Conservation (phyloP, 2,797 vertebrate genomes). For the Etheostoma perlongum region DNA sequence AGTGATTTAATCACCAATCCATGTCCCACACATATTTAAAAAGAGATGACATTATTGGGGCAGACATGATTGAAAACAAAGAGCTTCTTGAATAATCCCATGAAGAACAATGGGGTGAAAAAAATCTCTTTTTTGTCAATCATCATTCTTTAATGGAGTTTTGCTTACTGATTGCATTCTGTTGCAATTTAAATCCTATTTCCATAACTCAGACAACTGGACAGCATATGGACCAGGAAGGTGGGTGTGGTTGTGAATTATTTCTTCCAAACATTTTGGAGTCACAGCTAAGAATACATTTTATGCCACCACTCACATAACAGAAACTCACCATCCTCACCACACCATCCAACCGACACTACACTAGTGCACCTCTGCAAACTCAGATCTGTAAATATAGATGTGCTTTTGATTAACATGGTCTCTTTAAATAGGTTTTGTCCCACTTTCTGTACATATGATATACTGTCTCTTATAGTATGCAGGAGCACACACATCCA, state of each 20-base stretch:
- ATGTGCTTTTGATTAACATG: conserved; percentile 58
- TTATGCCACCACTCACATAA: conserved; percentile 21
- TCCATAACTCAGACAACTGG: conserved; percentile 19
- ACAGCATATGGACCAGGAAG: not conserved
- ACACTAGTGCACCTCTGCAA: conserved; percentile 20
- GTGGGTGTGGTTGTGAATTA: conserved; percentile 16
- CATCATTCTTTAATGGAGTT: conserved; percentile 44
- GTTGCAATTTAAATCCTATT: conserved; percentile 24
- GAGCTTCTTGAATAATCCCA: conserved; percentile 34
- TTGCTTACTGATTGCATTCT: conserved; percentile 23
- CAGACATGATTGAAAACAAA: conserved; percentile 55
- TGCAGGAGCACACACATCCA: conserved; percentile 24
- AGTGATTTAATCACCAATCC: conserved; percentile 61
- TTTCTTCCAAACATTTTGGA: not conserved
- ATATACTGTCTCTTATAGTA: conserved; percentile 41
- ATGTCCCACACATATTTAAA: conserved; percentile 42
- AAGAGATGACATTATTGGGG: conserved; percentile 68
- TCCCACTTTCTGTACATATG: conserved; percentile 63
- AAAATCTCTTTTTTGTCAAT: conserved; percentile 32
- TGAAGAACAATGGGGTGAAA: conserved; percentile 28
- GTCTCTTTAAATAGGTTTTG: conserved; percentile 62
- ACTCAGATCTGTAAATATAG: conserved; percentile 66
- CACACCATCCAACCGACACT: conserved; percentile 22
- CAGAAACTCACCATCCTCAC: conserved; percentile 35
- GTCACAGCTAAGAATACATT: conserved; percentile 12